Conservation (phyloP, 2,888 invertebrate species). For the Nipponacmea schrenckii region DNA sequence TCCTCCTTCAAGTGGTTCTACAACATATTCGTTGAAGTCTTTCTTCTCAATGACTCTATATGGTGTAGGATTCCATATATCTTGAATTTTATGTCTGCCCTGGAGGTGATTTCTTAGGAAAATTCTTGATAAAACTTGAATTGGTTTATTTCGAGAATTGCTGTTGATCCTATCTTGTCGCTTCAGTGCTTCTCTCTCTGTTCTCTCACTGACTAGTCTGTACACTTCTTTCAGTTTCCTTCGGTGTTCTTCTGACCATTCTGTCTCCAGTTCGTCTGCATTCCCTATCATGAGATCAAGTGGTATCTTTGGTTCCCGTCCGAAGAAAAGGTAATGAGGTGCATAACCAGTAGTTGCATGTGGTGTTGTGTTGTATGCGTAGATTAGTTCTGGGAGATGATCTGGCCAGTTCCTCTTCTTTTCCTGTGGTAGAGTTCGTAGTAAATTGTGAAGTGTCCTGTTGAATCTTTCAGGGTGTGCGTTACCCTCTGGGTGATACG, state of each 20-base stretch:
- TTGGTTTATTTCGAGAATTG: neutral
- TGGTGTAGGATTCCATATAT: conserved; percentile 1
- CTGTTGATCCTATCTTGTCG: neutral
- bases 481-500: conserved; percentile 15
- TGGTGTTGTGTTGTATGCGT: conserved; percentile 5
- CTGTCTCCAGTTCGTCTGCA: neutral
- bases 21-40: neutral
- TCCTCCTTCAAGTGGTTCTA: neutral
- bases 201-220: neutral
- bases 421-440: neutral
- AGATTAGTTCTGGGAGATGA: conserved; percentile 6
- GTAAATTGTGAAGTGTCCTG: conserved; percentile 12
- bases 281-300: neutral
- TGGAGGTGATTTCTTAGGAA: neutral
- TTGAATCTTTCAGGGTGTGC: conserved; percentile 13
- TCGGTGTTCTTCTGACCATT: conserved; percentile 9
- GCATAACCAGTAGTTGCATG: conserved; percentile 10
- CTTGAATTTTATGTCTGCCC: neutral
- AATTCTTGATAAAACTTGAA: neutral
- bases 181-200: conserved; percentile 4
- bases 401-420: conserved; percentile 9
- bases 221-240: neutral
- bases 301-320: conserved; percentile 10
- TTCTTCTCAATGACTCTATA: neutral
- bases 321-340: conserved; percentile 11